These are phyloP conservation scores for Garra rufa DNA, from an alignment of 2,113 vertebrate genomes.

Conservation along the genomic window DNA sequence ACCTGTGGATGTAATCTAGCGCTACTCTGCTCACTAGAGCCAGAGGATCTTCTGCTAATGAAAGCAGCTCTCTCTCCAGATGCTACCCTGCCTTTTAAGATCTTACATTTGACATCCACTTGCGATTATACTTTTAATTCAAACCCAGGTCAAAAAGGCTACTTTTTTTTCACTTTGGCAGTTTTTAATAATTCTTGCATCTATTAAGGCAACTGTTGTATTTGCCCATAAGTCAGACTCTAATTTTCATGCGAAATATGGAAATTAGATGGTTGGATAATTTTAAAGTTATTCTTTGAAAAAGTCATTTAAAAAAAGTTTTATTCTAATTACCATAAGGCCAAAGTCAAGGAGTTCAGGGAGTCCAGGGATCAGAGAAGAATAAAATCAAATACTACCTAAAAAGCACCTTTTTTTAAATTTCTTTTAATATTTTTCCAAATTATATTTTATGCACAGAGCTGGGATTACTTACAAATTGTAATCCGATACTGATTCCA, in stretches of 20 bases:
- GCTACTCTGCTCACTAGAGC: constrained; percentile 31
- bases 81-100: constrained; percentile 13
- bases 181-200: neutral
- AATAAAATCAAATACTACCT: neutral
- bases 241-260: neutral
- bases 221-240: neutral
- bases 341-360: neutral
- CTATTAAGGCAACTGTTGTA: neutral
- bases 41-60: constrained; percentile 46
- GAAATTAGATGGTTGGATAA: neutral
- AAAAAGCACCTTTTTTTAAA: no score
- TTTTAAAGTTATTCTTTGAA: neutral
- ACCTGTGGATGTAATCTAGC: constrained; percentile 52
- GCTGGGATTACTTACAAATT: no score
- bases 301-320: neutral
- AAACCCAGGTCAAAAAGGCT: neutral
- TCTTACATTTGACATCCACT: neutral
- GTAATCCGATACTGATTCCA: no score
- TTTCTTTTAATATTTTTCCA: neutral
- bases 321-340: neutral
- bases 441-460: neutral
- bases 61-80: constrained; percentile 28
- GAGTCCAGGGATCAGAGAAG: neutral
- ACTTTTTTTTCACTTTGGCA: neutral
- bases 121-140: constrained; percentile 15